These are phyloP conservation scores for Pseudolycoriella hygida DNA, from an alignment of 2,888 invertebrate genomes.

Conservation along the genomic window DNA sequence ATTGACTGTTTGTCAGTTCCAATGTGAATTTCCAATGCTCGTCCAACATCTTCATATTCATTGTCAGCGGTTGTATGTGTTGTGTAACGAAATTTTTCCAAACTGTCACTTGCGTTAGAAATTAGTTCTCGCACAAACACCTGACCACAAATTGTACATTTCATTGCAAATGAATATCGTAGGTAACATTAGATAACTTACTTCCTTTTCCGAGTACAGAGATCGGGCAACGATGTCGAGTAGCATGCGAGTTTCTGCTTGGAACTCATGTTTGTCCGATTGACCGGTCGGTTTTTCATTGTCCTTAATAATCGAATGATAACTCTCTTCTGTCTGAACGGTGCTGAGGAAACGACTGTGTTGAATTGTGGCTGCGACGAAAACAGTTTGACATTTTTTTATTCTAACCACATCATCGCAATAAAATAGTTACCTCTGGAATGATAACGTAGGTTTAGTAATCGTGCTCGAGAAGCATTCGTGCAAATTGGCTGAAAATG, in stretches of 20 bases:
- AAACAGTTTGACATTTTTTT: too few relatives aligned
- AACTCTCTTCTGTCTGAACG: conserved; percentile 2
- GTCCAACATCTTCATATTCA: conserved; percentile 37
- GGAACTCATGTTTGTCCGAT: conserved; percentile 68
- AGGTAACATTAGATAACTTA: background rate
- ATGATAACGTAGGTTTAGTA: too few relatives aligned
- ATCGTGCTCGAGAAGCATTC: too few relatives aligned
- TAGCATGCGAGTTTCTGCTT: conserved; percentile 90
- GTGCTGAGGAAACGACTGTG: background rate
- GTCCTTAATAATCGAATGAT: conserved; percentile 17
- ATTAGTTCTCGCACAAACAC: conserved; percentile 87
- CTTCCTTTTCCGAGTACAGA: conserved; percentile 94
- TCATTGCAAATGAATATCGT: background rate
- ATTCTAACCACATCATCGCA: too few relatives aligned
- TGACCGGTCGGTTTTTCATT: conserved; percentile 17
- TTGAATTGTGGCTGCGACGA: too few relatives aligned
- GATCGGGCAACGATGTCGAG: conserved; percentile 95
- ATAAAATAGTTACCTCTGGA: too few relatives aligned
- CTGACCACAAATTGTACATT: too few relatives aligned
- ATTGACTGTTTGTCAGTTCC: conserved; percentile 73
- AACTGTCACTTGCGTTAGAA: conserved; percentile 92
- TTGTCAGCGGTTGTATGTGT: conserved; percentile 33
- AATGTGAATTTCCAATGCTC: conserved; percentile 71
- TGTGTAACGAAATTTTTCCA: conserved; percentile 82
- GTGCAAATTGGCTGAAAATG: too few relatives aligned